Conservation (phyloP, 2,888 invertebrate genomes). For the Thalpophila matura region DNA sequence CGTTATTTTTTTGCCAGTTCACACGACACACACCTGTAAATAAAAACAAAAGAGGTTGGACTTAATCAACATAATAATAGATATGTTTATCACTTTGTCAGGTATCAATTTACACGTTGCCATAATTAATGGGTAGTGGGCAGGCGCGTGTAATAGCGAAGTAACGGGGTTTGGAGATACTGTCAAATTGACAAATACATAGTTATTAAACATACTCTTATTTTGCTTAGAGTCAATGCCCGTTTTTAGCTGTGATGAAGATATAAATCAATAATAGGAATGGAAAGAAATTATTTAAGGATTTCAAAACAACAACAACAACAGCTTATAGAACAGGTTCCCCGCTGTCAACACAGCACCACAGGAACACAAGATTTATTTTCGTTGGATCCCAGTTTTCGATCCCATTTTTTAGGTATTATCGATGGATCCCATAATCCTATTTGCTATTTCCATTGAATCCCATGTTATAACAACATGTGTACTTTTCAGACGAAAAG, state of each 20-base stretch:
- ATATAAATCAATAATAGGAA: neutral
- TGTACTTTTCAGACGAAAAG: too few species aligned
- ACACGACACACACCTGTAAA: slow-evolving; percentile 3
- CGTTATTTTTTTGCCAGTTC: slow-evolving; percentile 20
- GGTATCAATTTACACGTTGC: slow-evolving; percentile 46
- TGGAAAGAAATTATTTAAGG: too few species aligned
- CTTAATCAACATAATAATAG: slow-evolving; percentile 25
- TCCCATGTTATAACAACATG: too few species aligned
- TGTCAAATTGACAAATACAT: slow-evolving; percentile 38
- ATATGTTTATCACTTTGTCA: slow-evolving; percentile 54
- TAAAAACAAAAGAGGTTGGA: slow-evolving; percentile 39
- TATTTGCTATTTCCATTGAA: too few species aligned
- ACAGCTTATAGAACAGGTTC: too few species aligned
- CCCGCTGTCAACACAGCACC: too few species aligned
- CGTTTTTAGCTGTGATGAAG: neutral
- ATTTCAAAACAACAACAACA: too few species aligned
- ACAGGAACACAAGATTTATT: too few species aligned
- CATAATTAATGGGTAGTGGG: slow-evolving; percentile 40
- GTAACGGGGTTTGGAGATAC: slow-evolving; percentile 45
- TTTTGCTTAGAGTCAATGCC: slow-evolving; percentile 32
- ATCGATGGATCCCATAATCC: too few species aligned
- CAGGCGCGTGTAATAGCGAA: neutral
- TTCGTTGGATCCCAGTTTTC: too few species aligned
- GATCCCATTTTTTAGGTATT: too few species aligned
- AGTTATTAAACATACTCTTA: neutral